Conservation (phyloP, 2,113 vertebrate species). For the Collichthys lucidus region DNA sequence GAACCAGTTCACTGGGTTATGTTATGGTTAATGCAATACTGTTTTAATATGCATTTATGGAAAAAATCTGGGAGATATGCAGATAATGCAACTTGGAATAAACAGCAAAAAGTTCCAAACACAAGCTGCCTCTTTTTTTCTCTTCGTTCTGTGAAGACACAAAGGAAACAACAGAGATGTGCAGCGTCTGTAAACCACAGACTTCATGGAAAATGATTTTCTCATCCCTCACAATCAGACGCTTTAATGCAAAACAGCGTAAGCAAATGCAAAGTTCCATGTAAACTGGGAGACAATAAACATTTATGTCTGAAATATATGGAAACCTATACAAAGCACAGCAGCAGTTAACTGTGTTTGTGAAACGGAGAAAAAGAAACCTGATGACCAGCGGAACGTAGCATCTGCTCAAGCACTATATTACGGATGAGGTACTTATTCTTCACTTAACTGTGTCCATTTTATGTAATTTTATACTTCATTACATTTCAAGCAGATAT, state of each 20-base stretch:
- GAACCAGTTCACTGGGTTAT: conserved; percentile 63
- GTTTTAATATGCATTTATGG: conserved; percentile 68
- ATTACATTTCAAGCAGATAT: too few relatives aligned
- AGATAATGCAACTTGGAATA: conserved; percentile 59
- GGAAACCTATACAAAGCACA: not conserved
- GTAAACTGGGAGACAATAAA: conserved; percentile 18
- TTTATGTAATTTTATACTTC: too few relatives aligned
- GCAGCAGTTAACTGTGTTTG: not conserved
- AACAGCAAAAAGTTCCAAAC: conserved; percentile 48
- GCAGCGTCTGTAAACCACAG: conserved; percentile 43
- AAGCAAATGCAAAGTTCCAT: conserved; percentile 8
- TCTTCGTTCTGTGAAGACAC: not conserved
- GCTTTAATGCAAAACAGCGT: conserved; percentile 44
- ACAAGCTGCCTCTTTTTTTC: conserved; percentile 14
- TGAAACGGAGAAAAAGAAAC: not conserved
- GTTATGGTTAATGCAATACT: conserved; percentile 72
- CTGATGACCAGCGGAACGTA: not conserved
- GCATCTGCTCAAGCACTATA: not conserved
- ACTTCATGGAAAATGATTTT: conserved; percentile 3
- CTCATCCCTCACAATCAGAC: conserved; percentile 37
- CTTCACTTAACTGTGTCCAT: not conserved
- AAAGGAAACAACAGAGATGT: conserved; percentile 42
- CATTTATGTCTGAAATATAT: not conserved
- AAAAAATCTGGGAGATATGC: conserved; percentile 68
- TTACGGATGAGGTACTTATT: not conserved